Percentiles rank a stretch among this genome's conserved stretches.
phyloP scores from a whole-genome alignment of 2,888 invertebrate species.

The Andrena haemorrhoa region DNA sequence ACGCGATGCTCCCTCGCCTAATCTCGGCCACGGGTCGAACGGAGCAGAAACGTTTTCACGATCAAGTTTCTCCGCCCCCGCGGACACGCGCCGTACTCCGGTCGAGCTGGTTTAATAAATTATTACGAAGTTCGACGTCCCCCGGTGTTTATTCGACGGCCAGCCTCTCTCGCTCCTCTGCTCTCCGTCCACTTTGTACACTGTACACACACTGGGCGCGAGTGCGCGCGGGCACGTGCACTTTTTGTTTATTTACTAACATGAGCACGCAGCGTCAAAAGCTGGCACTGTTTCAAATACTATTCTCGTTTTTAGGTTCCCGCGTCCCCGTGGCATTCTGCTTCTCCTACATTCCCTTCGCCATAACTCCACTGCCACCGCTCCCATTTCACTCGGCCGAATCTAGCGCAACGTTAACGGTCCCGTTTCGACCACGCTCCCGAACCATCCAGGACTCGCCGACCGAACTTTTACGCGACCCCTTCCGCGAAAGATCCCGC shows the following conservation, averaged over 20 bases:
- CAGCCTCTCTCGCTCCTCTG: slow-evolving; percentile 1
- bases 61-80: not conserved
- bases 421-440: not conserved
- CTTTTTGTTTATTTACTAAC: slow-evolving; percentile 62
- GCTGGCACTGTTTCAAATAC: slow-evolving; percentile 77
- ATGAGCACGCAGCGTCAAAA: slow-evolving; percentile 65
- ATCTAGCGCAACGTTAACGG: not conserved
- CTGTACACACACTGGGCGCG: too few species aligned
- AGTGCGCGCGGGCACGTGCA: slow-evolving; percentile 29
- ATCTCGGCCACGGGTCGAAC: not conserved
- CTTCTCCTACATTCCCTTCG: slow-evolving; percentile 35
- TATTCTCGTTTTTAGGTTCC: slow-evolving; percentile 75
- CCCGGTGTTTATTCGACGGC: slow-evolving; percentile 24
- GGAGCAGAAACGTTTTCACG: not conserved
- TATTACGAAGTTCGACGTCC: slow-evolving; percentile 26
- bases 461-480: slow-evolving; percentile 1
- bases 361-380: slow-evolving; percentile 33
- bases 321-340: slow-evolving; percentile 28
- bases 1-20: not conserved
- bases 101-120: slow-evolving; percentile 41
- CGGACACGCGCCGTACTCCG: not conserved
- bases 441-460: slow-evolving; percentile 1
- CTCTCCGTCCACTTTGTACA: slow-evolving; percentile 24
- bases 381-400: not conserved
- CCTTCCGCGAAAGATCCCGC: slow-evolving; percentile 4